Conservation (phyloP, 2,888 invertebrate genomes). For the Cyaniris semiargus region DNA sequence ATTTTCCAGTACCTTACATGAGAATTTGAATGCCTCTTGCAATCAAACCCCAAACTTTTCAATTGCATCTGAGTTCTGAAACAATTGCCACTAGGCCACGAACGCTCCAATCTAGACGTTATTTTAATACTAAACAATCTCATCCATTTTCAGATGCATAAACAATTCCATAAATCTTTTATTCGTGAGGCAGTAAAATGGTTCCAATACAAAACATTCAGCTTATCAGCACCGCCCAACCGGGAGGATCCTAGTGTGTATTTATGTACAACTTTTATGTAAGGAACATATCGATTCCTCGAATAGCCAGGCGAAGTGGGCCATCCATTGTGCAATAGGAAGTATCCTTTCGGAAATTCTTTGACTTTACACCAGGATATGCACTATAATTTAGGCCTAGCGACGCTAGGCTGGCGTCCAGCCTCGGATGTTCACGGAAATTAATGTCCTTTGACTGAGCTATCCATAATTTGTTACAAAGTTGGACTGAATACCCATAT, state of each 20-base stretch:
- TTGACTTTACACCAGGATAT: background rate
- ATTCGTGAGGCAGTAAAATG: background rate
- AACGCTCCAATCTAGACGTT: background rate
- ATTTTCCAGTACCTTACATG: background rate
- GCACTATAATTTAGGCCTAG: background rate
- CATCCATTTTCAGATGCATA: background rate
- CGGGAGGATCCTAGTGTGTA: background rate
- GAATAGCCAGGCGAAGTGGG: conserved; percentile 16
- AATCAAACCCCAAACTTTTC: background rate
- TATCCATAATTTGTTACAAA: background rate
- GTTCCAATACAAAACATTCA: conserved; percentile 5
- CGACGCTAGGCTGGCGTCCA: background rate
- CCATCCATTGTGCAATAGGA: conserved; percentile 23
- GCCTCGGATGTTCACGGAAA: background rate
- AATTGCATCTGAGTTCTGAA: background rate
- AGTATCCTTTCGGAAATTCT: background rate
- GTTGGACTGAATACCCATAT: too few species aligned
- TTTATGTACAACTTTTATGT: conserved; percentile 8
- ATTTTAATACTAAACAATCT: background rate
- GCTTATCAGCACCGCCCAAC: background rate
- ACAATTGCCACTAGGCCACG: background rate
- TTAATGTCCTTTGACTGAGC: background rate
- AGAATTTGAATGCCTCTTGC: background rate
- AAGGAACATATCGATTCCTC: conserved; percentile 13
- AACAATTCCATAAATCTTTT: background rate